Evolutionary conservation across 2,797 vertebrate species (phyloP).

Genomic region (Eutrigla gurnardus): DNA sequence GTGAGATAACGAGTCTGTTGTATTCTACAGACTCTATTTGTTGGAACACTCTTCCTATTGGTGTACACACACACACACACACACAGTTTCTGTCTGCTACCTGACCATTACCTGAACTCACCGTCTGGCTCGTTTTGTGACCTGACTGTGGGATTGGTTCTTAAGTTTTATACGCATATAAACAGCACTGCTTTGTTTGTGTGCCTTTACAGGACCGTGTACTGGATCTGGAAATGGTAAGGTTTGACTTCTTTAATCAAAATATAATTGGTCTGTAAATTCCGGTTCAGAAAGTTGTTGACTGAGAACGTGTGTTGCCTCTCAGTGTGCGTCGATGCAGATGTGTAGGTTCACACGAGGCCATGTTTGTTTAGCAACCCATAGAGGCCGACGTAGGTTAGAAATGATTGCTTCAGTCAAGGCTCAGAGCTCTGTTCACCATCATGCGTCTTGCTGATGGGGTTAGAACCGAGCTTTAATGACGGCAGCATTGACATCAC

Average conservation of each 20-base stretch:
- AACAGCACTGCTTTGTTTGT: conserved; percentile 60
- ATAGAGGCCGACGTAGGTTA: conserved; percentile 9
- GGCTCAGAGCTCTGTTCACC: conserved; percentile 51
- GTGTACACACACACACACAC: no score
- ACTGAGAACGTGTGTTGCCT: conserved; percentile 21
- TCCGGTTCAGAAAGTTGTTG: conserved; percentile 15
- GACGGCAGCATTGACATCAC: conserved; percentile 62
- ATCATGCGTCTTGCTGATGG: conserved; percentile 63
- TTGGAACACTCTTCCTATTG: conserved; percentile 50
- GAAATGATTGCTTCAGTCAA: conserved; percentile 63
- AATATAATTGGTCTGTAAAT: neutral
- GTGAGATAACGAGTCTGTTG: conserved; percentile 58
- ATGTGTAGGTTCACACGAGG: conserved; percentile 22
- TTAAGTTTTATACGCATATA: neutral
- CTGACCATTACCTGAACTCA: conserved; percentile 23
- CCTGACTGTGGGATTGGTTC: neutral
- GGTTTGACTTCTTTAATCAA: conserved; percentile 55
- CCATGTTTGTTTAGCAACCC: conserved; percentile 46
- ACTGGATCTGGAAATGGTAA: conserved; percentile 91
- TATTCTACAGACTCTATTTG: conserved; percentile 51
- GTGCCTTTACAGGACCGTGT: conserved; percentile 88
- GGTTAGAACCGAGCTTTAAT: conserved; percentile 45
- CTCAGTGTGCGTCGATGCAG: conserved; percentile 12
- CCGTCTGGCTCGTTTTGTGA: no score
- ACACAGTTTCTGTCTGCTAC: conserved; percentile 23